phyloP scores from a whole-genome alignment of 2,113 vertebrate species.

The Salvator merianae region DNA sequence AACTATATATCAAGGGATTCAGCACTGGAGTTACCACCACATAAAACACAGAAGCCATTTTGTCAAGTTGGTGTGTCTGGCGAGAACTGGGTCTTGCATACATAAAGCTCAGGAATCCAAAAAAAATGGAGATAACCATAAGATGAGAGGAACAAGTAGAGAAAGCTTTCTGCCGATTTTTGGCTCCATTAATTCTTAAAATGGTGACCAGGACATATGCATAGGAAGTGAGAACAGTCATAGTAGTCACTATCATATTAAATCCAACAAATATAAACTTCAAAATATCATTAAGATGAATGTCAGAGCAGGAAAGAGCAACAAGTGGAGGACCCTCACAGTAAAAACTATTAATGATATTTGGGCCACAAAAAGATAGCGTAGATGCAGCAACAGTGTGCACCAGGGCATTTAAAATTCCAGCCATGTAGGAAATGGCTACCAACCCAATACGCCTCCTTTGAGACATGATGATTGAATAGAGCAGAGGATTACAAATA shows the following conservation, averaged over 20 bases:
- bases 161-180: not conserved
- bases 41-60: slow-evolving; percentile 3
- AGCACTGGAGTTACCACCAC: slow-evolving; percentile 11
- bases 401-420: slow-evolving; percentile 8
- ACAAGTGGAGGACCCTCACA: slow-evolving; percentile 6
- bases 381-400: slow-evolving; percentile 6
- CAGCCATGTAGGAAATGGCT: not conserved
- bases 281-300: not conserved
- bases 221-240: slow-evolving; percentile 11
- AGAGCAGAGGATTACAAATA: slow-evolving; percentile 22
- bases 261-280: not conserved
- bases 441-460: not conserved
- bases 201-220: slow-evolving; percentile 5
- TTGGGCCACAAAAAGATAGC: slow-evolving; percentile 22
- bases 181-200: not conserved
- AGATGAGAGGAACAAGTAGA: slow-evolving; percentile 13
- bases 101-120: not conserved
- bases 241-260: not conserved
- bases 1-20: slow-evolving; percentile 1
- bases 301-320: slow-evolving; percentile 16
- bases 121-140: not conserved
- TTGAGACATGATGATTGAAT: slow-evolving; percentile 8
- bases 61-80: not conserved
- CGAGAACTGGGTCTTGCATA: not conserved
- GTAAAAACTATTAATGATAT: slow-evolving; percentile 11